These are phyloP conservation scores for Nesidiocoris tenuis DNA, from an alignment of 2,888 invertebrate genomes.

Conservation along the genomic window DNA sequence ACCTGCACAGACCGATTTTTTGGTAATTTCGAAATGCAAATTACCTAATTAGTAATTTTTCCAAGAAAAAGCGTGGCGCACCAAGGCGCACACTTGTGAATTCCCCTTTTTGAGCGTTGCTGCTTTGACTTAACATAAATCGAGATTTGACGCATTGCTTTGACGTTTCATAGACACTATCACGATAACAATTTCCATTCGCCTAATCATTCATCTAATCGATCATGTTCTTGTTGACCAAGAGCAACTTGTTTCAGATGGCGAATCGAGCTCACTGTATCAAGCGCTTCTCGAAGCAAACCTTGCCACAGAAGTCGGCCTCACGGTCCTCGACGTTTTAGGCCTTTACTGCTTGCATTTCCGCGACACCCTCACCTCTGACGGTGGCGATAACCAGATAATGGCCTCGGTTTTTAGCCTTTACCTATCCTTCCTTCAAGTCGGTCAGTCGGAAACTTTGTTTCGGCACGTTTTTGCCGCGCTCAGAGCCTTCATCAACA, in stretches of 20 bases:
- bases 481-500: conserved; percentile 86
- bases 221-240: not conserved
- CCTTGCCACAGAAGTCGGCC: conserved; percentile 84
- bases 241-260: conserved; percentile 31
- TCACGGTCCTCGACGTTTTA: conserved; percentile 82
- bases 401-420: conserved; percentile 82
- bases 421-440: conserved; percentile 80
- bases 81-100: too few relatives aligned
- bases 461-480: conserved; percentile 91
- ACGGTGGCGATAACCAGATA: conserved; percentile 69
- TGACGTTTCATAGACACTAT: too few relatives aligned
- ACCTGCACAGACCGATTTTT: too few relatives aligned
- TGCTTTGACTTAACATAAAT: too few relatives aligned
- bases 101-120: too few relatives aligned
- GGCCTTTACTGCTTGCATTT: conserved; percentile 82
- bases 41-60: too few relatives aligned
- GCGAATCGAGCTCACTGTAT: conserved; percentile 59
- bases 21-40: too few relatives aligned
- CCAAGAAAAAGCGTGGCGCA: too few relatives aligned
- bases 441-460: conserved; percentile 86
- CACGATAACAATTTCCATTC: too few relatives aligned
- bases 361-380: conserved; percentile 59
- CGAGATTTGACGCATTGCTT: too few relatives aligned
- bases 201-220: too few relatives aligned
- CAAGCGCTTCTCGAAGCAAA: conserved; percentile 74